Evolutionary conservation across 2,888 invertebrate species (phyloP).

Genomic region (Mongoloraphidia duomilia): DNA sequence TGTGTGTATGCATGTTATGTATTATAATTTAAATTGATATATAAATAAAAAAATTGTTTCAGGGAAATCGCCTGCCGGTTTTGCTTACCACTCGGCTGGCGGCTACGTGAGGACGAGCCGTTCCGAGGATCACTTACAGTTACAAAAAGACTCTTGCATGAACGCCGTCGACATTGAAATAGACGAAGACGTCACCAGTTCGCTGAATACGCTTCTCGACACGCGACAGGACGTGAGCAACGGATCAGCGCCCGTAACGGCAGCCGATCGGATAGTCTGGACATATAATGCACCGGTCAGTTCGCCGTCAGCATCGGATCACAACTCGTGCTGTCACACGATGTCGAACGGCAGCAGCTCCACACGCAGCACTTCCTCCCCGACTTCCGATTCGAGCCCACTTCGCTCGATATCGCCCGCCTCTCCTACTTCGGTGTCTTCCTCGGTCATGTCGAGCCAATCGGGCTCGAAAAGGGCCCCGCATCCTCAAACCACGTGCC

Average conservation of each 20-base stretch:
- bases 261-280: conserved; percentile 66
- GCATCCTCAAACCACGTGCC: conserved; percentile 21
- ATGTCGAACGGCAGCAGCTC: conserved; percentile 42
- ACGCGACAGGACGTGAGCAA: conserved; percentile 45
- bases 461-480: conserved; percentile 52
- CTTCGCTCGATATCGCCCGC: conserved; percentile 48
- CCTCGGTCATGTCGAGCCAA: conserved; percentile 71
- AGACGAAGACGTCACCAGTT: conserved; percentile 87
- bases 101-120: conserved; percentile 75
- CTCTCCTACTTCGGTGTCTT: conserved; percentile 76
- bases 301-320: conserved; percentile 36
- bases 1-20: no score
- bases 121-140: conserved; percentile 83
- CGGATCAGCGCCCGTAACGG: conserved; percentile 34
- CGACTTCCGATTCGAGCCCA: conserved; percentile 70
- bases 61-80: conserved; percentile 5
- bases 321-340: conserved; percentile 40
- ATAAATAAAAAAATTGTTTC: background rate
- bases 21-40: no score
- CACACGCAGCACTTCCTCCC: conserved; percentile 49
- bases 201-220: conserved; percentile 78
- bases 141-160: conserved; percentile 61
- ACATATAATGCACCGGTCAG: conserved; percentile 80
- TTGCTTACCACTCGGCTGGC: conserved; percentile 27
- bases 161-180: conserved; percentile 82